Base-by-base conservation (phyloP, 2,888 invertebrate species). In the Nesidiocoris tenuis region DNA sequence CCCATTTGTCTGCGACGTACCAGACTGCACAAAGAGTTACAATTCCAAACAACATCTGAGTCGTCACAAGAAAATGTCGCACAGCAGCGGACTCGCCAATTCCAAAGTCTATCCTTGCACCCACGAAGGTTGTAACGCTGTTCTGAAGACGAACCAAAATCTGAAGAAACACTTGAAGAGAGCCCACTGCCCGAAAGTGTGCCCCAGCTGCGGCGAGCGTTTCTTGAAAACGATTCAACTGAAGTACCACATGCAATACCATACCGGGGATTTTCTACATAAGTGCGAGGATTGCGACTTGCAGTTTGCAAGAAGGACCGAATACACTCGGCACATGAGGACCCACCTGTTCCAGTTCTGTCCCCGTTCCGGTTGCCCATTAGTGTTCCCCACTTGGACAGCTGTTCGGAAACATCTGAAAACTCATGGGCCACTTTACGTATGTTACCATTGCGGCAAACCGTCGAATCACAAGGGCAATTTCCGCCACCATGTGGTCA, bases 21-120 rank as follows among this genome's bases (percentile, higher is more conserved):
- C 64, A 22, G 71, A 65, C 17, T 77, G 77, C 57, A 55, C 63
- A 22, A 77, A 77, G 23, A 61, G 66, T 0, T 77, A 77, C 59
- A 77, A 75, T n/a, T 75, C 77, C 25, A 70, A 75, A n/a, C 64
- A 64, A 61, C 77, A 77, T 21, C 71, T 77, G 23, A 57, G 71
- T 17, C 70, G 77, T 18, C 77, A 77, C 61, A 75, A 77, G 66
- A 61, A 71, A 57, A 71, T 71, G 17, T 22, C 67, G 9, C 77
- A 77, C 17, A 24, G 17, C 5, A 55, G 39, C n/a, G 57, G 22
- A 7, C n/a, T 18, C 19, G 39, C 18, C 17, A 57, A 25, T 21
- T 57, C 70, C 22, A 72, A 61, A 54, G 18, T 72, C 16, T 16
- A 56, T 39, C 64, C 57, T 24, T 77, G 77, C 17, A 64, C 68